Conservation (phyloP, 2,797 vertebrate genomes). For the Pogonophryne albipinna region DNA sequence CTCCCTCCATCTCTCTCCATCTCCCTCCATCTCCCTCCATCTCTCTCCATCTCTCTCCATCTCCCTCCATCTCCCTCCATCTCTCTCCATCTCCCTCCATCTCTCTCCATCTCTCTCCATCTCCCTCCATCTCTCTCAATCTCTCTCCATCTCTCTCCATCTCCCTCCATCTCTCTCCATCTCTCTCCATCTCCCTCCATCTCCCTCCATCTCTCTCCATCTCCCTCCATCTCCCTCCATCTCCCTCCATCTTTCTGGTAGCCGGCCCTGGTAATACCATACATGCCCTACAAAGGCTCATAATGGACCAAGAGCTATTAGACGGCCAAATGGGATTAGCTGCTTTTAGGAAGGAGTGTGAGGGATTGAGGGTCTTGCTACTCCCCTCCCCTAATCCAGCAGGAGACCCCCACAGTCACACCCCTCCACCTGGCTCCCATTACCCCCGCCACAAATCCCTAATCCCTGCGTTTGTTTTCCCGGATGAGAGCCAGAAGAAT, state of each 20-base stretch:
- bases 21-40: too few relatives aligned
- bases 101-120: too few relatives aligned
- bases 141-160: too few relatives aligned
- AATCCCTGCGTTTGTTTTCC: constrained; percentile 87
- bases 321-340: constrained; percentile 83
- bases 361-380: constrained; percentile 73
- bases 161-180: too few relatives aligned
- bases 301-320: constrained; percentile 78
- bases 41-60: too few relatives aligned
- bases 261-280: constrained; percentile 73
- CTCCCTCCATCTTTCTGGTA: constrained; percentile 54
- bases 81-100: too few relatives aligned
- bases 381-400: constrained; percentile 73
- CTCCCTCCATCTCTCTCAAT: too few relatives aligned
- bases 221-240: too few relatives aligned
- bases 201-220: too few relatives aligned
- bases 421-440: constrained; percentile 85
- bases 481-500: constrained; percentile 77
- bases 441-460: constrained; percentile 82
- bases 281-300: constrained; percentile 74
- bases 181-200: too few relatives aligned
- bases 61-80: too few relatives aligned
- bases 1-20: too few relatives aligned
- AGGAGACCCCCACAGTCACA: constrained; percentile 81
- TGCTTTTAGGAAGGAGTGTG: constrained; percentile 79